A percentile compares a stretch with the other conserved stretches of the same genome.
These are phyloP conservation scores for Neofelis nebulosa DNA, from an alignment of 2,113 vertebrate species.

Conservation along the genomic window DNA sequence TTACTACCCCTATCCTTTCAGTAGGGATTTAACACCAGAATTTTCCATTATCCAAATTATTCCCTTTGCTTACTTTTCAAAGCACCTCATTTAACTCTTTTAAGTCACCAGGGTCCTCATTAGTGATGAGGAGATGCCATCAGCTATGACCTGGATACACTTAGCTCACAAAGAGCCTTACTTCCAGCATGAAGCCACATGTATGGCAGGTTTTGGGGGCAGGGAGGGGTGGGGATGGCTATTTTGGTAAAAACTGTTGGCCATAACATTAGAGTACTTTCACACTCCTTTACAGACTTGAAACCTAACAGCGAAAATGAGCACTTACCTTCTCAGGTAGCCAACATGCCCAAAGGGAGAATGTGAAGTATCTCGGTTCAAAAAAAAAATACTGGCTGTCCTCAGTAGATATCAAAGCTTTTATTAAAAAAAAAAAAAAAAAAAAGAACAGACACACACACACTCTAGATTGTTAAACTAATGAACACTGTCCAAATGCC, in stretches of 20 bases:
- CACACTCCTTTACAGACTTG: not conserved
- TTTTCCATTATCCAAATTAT: slow-evolving; percentile 71
- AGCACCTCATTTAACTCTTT: slow-evolving; percentile 31
- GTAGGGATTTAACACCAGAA: slow-evolving; percentile 13
- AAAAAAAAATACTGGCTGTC: not conserved
- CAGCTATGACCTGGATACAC: not conserved
- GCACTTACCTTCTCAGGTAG: not conserved
- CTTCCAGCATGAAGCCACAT: not conserved
- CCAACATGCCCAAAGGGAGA: not conserved
- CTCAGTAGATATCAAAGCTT: not conserved
- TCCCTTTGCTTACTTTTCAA: slow-evolving; percentile 64
- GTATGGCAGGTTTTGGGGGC: not conserved
- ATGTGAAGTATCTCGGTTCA: not conserved
- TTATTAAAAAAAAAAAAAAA: not conserved
- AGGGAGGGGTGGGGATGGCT: not conserved
- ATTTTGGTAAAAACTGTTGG: not conserved
- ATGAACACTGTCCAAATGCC: not conserved
- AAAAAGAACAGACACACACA: not conserved
- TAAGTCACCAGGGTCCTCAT: slow-evolving; percentile 70
- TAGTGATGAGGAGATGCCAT: slow-evolving; percentile 37
- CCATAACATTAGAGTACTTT: not conserved
- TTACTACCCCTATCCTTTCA: not conserved
- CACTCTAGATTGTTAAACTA: not conserved
- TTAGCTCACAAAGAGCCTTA: not conserved
- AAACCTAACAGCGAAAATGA: not conserved